These are phyloP conservation scores for Mirza zaza DNA, from an alignment of 2,113 vertebrate genomes.

Conservation along the genomic window DNA sequence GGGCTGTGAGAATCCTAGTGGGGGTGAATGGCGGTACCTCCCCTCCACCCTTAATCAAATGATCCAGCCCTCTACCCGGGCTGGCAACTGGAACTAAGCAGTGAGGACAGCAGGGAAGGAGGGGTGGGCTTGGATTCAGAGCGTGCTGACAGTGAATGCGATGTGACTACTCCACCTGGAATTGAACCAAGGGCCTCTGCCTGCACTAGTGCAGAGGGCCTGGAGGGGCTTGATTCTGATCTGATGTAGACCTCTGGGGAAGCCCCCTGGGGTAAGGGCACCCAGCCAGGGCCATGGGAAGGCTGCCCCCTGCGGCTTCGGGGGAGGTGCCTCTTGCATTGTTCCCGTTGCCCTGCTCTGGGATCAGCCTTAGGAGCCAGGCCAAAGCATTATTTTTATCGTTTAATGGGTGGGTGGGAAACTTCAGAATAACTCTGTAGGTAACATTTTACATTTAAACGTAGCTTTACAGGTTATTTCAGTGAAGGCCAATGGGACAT, in stretches of 20 bases:
- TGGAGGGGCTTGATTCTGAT: neutral
- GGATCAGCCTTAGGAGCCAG: neutral
- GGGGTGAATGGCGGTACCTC: neutral
- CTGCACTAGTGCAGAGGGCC: neutral
- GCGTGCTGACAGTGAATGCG: neutral
- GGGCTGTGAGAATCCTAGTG: neutral
- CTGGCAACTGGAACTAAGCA: neutral
- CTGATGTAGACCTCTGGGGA: neutral
- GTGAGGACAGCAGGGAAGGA: neutral
- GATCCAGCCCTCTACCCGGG: neutral
- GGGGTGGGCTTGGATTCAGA: accelerated
- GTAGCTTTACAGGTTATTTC: neutral
- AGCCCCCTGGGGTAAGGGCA: neutral
- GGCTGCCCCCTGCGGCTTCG: accelerated
- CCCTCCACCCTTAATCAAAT: neutral
- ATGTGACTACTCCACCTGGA: neutral
- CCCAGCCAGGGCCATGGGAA: neutral
- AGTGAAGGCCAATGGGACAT: neutral
- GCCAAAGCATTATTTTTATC: neutral
- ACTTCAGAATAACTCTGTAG: neutral
- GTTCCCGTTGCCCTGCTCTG: neutral
- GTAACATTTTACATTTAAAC: neutral
- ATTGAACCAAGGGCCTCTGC: neutral
- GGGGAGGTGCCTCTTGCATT: no score
- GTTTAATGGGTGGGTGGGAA: neutral